These are phyloP conservation scores for Carassius carassius DNA, from an alignment of 2,113 vertebrate species.

Conservation along the genomic window DNA sequence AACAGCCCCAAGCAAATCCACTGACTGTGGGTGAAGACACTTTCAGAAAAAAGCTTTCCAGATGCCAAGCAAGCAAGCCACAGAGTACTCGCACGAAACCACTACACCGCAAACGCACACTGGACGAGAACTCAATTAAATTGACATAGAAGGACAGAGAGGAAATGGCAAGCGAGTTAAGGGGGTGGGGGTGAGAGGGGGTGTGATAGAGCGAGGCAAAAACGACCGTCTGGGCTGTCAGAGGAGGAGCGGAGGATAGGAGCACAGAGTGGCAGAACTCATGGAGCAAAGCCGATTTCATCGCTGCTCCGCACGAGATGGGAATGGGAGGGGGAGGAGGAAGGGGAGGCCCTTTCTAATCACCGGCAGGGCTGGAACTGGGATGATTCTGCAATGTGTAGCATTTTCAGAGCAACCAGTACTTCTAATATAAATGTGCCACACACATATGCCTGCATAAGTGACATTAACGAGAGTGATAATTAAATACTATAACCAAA, in stretches of 20 bases:
- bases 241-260: constrained; percentile 62
- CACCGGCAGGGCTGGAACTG: background rate
- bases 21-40: background rate
- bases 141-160: constrained; percentile 27
- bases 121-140: constrained; percentile 49
- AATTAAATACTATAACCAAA: background rate
- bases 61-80: constrained; percentile 23
- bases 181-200: background rate
- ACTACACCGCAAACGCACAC: constrained; percentile 18
- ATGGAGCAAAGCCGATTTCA: constrained; percentile 61
- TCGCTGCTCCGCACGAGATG: background rate
- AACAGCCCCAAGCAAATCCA: constrained; percentile 8
- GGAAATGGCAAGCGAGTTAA: constrained; percentile 16
- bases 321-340: background rate
- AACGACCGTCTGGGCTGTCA: constrained; percentile 36
- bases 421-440: background rate
- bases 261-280: constrained; percentile 61
- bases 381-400: background rate
- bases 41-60: constrained; percentile 26
- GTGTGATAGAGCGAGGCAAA: constrained; percentile 39
- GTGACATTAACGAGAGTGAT: background rate
- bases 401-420: background rate
- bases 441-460: background rate
- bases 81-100: constrained; percentile 14
- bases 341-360: constrained; percentile 8